Evolutionary conservation across 2,888 invertebrate species (phyloP), one percentile per base, ranked within the genome.

Genomic region (Drymonia ruficornis): DNA sequence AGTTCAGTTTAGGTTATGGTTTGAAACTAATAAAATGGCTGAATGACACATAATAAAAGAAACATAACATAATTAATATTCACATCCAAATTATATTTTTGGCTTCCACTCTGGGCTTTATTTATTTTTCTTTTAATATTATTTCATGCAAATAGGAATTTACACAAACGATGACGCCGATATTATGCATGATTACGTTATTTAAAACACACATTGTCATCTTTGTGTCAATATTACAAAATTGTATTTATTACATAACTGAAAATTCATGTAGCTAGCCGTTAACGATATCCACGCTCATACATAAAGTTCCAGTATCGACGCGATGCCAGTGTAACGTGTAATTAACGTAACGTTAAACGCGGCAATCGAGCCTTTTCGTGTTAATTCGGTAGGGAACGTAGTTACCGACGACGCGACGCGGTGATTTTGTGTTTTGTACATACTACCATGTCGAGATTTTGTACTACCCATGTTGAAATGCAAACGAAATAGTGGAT

Each of bases 331-430:
- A 11, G 12, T 67, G 60, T 55, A 64, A 62, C 63, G 64, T 56
- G 63, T 69, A 70, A 76, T 76, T 67, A 66, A 67, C 73, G 70
- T 57, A 59, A 65, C 63, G 67, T 64, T 65, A 58, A 53, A 61
- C 61, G 59, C 53, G 44, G 52, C 53, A 54, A 55, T 52, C 52
- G 50, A 44, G 58, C 59, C 57, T 58, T 59, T 56, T 61, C 56
- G 55, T 59, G 59, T 70, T 68, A 74, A 76, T 69, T 68, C 61
- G 58, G 56, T 29, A 52, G 52, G 50, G 47, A 45, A 49, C 38
- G 48, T 45, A 50, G 53, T 28, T 49, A 56, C 18, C 18, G 15
- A 34, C 34, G 36, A 18, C 13, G 18, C 18, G 15, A 34, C 34
- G 36, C 34, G 18, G 18, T 16, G 12, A 31, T 38, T 38, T 38